Evolutionary conservation across 2,888 invertebrate species (phyloP).

Genomic region (Phalera bucephala): DNA sequence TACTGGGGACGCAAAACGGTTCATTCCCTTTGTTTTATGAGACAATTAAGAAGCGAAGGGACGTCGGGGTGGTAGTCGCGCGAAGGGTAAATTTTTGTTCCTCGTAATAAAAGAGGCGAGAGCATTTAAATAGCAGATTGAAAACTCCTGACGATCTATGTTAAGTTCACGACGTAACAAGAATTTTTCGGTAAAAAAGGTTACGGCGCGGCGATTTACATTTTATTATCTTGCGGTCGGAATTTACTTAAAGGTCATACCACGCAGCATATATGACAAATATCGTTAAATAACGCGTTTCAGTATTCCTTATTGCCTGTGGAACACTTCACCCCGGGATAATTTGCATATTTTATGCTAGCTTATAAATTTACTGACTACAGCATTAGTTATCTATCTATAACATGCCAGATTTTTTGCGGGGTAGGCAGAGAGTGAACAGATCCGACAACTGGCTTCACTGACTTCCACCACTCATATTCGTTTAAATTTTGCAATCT

Average conservation of each 20-base stretch:
- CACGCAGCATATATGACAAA: too few relatives aligned
- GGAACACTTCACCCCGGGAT: too few relatives aligned
- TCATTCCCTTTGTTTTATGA: conserved; percentile 69
- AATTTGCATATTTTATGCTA: too few relatives aligned
- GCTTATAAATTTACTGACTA: too few relatives aligned
- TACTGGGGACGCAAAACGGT: conserved; percentile 51
- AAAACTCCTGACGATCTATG: conserved; percentile 59
- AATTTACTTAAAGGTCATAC: conserved; percentile 32
- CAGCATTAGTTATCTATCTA: too few relatives aligned
- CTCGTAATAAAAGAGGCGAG: conserved; percentile 53
- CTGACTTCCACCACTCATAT: too few relatives aligned
- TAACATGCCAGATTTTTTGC: too few relatives aligned
- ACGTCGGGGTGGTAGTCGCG: conserved; percentile 47
- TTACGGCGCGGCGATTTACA: conserved; percentile 32
- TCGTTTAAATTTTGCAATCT: too few relatives aligned
- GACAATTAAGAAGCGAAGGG: conserved; percentile 63
- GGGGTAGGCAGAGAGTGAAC: too few relatives aligned
- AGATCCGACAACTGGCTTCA: too few relatives aligned
- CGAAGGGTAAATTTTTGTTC: conserved; percentile 57
- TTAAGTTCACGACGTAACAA: conserved; percentile 44
- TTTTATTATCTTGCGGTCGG: conserved; percentile 38
- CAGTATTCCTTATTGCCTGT: too few relatives aligned
- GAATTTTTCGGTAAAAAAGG: conserved; percentile 37
- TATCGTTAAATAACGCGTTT: too few relatives aligned
- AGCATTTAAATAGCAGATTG: conserved; percentile 64